Base-by-base conservation (phyloP, 1,140 invertebrate genomes). In the Pomacea maculata region DNA sequence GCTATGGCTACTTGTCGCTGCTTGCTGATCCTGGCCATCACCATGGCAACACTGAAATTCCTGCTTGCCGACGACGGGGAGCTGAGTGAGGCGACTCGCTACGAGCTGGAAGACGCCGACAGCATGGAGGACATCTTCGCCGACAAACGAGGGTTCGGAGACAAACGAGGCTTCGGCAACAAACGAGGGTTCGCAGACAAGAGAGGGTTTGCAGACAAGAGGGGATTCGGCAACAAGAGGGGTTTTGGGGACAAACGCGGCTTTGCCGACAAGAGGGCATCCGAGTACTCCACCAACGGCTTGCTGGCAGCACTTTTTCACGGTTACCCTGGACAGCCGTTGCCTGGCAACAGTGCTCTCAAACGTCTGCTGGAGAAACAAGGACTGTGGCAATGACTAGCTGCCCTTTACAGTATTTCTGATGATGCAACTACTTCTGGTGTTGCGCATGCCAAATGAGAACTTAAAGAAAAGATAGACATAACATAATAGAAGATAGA, bases 221-320 rank as follows among this genome's bases (percentile, higher is more conserved):
- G 83, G 61, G 83, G 83, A 9, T 84, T 83, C 63, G 85, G 78
- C 12, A 82, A 86, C 63, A 86, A 86, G 57, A 29, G 85, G 64
- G 85, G 85, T 17, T 84, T 84, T 63, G 83, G 70, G 0, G 85
- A 86, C 76, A 86, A 86, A 65, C 52, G 85, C 14, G 79, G 81
- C 25, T 84, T 81, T 57, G 81, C n/a, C 6, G 81, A 84, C 71
- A 84, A 84, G 75, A 52, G 77, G 55, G 19, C 73, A 25, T 74
- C 64, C 19, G 76, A 63, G 6, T 73, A 81, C 21, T 73, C 68
- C 1, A 79, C 57, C n/a, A 21, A 54, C 17, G 11, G 54, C 19
- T 34, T 81, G 65, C 54, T 75, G 61, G 71, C 74, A 19, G 55
- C 73, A 12, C 65, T 81, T 19, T 75, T 73, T 29, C 71, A 61